Evolutionary conservation across 2,113 vertebrate species (phyloP), one percentile per base, ranked within the genome.

Genomic region (Dicaeum eximium): DNA sequence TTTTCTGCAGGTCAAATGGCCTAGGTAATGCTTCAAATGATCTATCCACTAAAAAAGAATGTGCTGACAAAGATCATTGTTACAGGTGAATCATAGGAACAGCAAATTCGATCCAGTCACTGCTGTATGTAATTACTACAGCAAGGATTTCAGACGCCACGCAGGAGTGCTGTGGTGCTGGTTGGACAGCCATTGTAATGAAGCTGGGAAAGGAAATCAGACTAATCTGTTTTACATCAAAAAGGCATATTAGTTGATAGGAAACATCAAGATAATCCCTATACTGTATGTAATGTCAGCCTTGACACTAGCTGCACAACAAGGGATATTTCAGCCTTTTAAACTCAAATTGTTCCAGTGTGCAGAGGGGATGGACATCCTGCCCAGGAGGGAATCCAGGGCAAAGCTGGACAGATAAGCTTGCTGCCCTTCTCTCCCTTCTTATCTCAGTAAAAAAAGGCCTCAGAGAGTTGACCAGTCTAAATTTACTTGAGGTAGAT

Each of bases 191-290:
- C 7, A 3, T 71, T 56, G 60, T 64, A 51, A 73, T 44, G 60
- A 74, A 86, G 82, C 37, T 83, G 71, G 50, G 58, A 90, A 95
- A 93, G 87, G 13, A 94, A 87, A 92, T 70, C 83, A 87, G 37
- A 57, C 15, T 70, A 74, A 93, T 71, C 75, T 90, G 40, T 44
- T 79, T 90, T 62, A 48, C 31, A 74, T 92, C 67, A 83, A 73
- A 92, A 96, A 89, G 12, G 19, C 10, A 11, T 47, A 48, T 83
- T 62, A 86, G 47, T 62, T 0, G 0, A 74, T 74, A 91, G 51
- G 61, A 96, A 88, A 37, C 81, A 90, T 77, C 67, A 62, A 62
- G 64, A 80, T 83, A 92, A 88, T 78, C 38, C 67, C 71, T 90
- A 35, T 62, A 33, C 30, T 64, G 17, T 45, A 90, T 58, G 35